Evolutionary conservation across 2,113 vertebrate species (phyloP).

Genomic region (Todiramphus saurophagus): DNA sequence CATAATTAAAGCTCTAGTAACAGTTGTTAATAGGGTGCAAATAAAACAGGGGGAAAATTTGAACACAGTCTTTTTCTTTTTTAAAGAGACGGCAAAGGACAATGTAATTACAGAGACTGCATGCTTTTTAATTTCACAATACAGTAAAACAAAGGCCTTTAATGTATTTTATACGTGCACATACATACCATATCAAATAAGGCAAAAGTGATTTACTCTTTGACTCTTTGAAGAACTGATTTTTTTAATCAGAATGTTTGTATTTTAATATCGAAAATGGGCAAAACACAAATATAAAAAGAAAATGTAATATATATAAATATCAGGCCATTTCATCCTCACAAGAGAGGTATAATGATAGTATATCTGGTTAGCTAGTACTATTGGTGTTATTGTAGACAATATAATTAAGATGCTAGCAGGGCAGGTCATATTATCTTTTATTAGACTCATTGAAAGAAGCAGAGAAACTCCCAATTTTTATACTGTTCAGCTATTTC

Average conservation of each 20-base stretch:
- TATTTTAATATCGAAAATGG: slow-evolving; percentile 75
- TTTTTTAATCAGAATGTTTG: slow-evolving; percentile 79
- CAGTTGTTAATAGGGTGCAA: slow-evolving; percentile 98
- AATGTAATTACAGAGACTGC: slow-evolving; percentile 77
- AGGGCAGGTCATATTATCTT: not conserved
- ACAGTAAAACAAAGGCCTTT: slow-evolving; percentile 74
- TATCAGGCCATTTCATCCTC: slow-evolving; percentile 73
- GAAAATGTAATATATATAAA: slow-evolving; percentile 70
- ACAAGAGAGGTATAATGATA: slow-evolving; percentile 60
- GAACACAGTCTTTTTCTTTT: slow-evolving; percentile 79
- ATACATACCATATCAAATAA: slow-evolving; percentile 50
- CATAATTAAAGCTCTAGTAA: slow-evolving; percentile 98
- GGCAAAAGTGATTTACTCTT: slow-evolving; percentile 67
- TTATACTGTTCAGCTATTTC: not conserved
- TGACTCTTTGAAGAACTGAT: slow-evolving; percentile 75
- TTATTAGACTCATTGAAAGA: not conserved
- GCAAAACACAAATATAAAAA: slow-evolving; percentile 71
- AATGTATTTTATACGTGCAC: slow-evolving; percentile 54
- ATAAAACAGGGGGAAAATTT: slow-evolving; percentile 88
- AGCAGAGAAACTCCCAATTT: not conserved
- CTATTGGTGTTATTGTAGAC: slow-evolving; percentile 16
- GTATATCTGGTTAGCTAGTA: slow-evolving; percentile 24
- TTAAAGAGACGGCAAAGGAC: slow-evolving; percentile 78
- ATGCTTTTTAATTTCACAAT: slow-evolving; percentile 76
- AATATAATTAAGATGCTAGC: slow-evolving; percentile 46